Base-by-base conservation (phyloP, 2,888 invertebrate species). In the Torymus aiolomorphi region DNA sequence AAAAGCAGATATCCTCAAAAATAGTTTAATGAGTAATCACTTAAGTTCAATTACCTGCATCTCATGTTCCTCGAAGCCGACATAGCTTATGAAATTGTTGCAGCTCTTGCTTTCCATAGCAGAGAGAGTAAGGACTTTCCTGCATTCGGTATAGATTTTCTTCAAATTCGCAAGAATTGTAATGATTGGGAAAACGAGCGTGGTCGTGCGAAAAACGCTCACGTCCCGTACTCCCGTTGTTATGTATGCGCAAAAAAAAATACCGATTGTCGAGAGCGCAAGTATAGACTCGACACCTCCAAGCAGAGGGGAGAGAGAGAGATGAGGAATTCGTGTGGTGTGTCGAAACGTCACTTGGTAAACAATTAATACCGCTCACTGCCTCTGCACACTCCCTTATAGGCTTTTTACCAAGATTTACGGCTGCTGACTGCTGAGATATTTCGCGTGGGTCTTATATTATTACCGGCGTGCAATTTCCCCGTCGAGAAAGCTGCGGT, bases 11-110 rank as follows among this genome's bases (percentile, higher is more conserved):
- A 59, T 31, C 61, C 67, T 72, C 24, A 67, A 62, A 78, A 78
- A 69, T 56, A 62, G 51, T 73, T 62, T 16, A 71, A 20, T 73
- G 69, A 76, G 70, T 67, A 78, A 77, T 70, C 42, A 63, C 56
- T 74, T 42, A n/a, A 62, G 11, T 76, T n/a, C 51, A 74, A 77
- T 87, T 88, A 91, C 91, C 90, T 91, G 90, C 86, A 90, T 86
- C 80, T 91, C 91, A 81, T 90, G 88, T 80, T 91, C 91, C 82
- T 90, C 90, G 75, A 91, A 87, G 66, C 89, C 91, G 20, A 91
- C 89, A 81, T 91, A 91, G 82, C 91, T 91, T 83, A 90, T 90
- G 82, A 91, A 91, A 85, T 90, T 91, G 79, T 90, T 90, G 76
- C 89, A 87, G 83, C 87, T 88, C 86, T 88, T 90, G 83, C 84